phyloP scores from a whole-genome alignment of 1,140 invertebrate genomes.

The Parasteatoda tepidariorum region DNA sequence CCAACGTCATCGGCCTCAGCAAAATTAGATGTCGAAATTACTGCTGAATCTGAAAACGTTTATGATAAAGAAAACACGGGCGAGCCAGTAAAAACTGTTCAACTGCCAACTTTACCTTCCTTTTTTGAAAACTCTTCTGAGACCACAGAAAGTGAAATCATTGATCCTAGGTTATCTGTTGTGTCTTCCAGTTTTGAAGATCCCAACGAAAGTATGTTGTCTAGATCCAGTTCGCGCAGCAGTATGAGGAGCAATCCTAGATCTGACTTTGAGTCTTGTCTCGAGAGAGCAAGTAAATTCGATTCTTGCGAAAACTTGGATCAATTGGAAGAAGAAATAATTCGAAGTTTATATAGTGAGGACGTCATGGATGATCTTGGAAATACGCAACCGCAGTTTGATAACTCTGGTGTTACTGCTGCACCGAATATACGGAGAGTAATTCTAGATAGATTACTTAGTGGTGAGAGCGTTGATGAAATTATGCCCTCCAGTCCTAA shows the following conservation, averaged over 20 bases:
- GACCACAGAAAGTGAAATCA: neutral
- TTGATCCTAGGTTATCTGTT: no score
- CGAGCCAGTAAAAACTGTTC: slow-evolving; percentile 3
- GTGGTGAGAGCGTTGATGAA: slow-evolving; percentile 11
- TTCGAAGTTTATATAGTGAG: slow-evolving; percentile 15
- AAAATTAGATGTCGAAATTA: slow-evolving; percentile 3
- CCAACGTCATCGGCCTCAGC: slow-evolving; percentile 11
- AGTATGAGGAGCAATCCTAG: slow-evolving; percentile 11
- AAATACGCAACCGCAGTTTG: neutral
- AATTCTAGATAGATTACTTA: slow-evolving; percentile 36
- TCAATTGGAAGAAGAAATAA: slow-evolving; percentile 45
- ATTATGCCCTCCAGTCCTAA: neutral
- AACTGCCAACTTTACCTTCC: slow-evolving; percentile 29
- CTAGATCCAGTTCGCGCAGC: slow-evolving; percentile 26
- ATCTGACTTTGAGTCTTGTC: neutral
- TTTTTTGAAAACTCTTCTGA: slow-evolving; percentile 5
- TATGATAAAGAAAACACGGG: slow-evolving; percentile 9
- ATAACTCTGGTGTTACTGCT: neutral
- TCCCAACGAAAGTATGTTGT: neutral
- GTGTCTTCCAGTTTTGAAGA: neutral
- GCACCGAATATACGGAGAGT: slow-evolving; percentile 6
- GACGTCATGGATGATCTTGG: neutral
- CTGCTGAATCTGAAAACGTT: slow-evolving; percentile 16
- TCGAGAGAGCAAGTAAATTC: neutral
- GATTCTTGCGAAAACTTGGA: slow-evolving; percentile 46